These are phyloP conservation scores for Campylorhamphus procurvoides DNA, from an alignment of 2,113 vertebrate species.

Conservation along the genomic window DNA sequence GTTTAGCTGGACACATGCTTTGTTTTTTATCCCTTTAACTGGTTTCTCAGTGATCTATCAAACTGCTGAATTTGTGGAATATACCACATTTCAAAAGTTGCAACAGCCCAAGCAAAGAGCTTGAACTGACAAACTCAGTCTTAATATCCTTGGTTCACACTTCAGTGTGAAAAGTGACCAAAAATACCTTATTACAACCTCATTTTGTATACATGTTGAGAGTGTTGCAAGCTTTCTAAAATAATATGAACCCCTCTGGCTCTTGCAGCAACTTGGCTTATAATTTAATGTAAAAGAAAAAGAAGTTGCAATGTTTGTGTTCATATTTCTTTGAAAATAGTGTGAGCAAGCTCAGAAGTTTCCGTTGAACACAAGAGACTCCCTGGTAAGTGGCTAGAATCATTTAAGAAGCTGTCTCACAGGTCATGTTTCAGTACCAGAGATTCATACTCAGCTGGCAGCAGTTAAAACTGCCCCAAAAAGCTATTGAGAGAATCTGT, in stretches of 20 bases:
- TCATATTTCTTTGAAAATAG: neutral
- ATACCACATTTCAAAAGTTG: neutral
- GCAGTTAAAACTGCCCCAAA: neutral
- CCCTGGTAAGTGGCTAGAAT: neutral
- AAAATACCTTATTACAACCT: neutral
- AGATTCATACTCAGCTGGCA: neutral
- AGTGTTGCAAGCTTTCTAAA: neutral
- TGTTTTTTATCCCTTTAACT: neutral
- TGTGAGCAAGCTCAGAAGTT: neutral
- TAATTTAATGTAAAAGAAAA: neutral
- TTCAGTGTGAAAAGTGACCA: neutral
- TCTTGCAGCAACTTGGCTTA: neutral
- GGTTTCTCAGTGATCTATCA: neutral
- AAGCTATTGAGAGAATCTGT: neutral
- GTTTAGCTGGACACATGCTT: neutral
- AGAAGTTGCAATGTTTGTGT: neutral
- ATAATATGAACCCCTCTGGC: neutral
- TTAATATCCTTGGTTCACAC: neutral
- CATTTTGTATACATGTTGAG: neutral
- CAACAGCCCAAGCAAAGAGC: neutral
- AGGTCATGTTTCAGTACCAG: neutral
- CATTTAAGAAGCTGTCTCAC: neutral
- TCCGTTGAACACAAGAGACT: neutral
- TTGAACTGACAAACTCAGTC: neutral
- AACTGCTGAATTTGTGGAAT: neutral